Percentiles rank a stretch among this genome's conserved stretches.
phyloP scores from a whole-genome alignment of 2,113 vertebrate species.

The Cheilinus undulatus region DNA sequence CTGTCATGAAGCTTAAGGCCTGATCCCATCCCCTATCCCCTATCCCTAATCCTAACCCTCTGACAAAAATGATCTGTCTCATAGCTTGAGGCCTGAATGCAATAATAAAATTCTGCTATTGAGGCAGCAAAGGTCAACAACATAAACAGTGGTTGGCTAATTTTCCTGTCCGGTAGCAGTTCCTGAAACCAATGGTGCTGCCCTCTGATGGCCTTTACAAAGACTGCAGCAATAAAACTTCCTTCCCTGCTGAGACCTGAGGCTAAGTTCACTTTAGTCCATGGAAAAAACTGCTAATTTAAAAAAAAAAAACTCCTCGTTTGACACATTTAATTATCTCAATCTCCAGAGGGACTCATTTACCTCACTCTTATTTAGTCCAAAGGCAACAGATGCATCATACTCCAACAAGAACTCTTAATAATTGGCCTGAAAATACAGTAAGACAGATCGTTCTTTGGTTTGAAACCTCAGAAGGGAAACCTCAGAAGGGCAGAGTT shows the following conservation, averaged over 20 bases:
- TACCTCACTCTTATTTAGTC: slow-evolving; percentile 22
- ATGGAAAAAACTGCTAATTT: background rate
- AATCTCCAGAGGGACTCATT: slow-evolving; percentile 37
- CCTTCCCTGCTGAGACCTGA: background rate
- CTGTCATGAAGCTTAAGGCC: too few relatives aligned
- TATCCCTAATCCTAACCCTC: too few relatives aligned
- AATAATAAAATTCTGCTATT: too few relatives aligned
- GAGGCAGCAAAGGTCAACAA: too few relatives aligned
- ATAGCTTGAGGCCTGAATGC: too few relatives aligned
- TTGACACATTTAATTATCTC: slow-evolving; percentile 36
- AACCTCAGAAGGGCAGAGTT: slow-evolving; percentile 27
- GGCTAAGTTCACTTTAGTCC: background rate
- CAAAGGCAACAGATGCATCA: slow-evolving; percentile 41
- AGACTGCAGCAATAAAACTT: background rate
- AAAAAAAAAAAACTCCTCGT: background rate
- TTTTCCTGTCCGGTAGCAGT: too few relatives aligned
- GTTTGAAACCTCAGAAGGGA: slow-evolving; percentile 22
- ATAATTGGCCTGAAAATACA: slow-evolving; percentile 48
- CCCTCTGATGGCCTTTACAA: too few relatives aligned
- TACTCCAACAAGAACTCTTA: slow-evolving; percentile 17
- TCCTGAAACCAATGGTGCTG: too few relatives aligned
- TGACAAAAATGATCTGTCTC: too few relatives aligned
- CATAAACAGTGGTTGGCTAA: too few relatives aligned
- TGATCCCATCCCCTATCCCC: too few relatives aligned
- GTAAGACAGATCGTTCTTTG: background rate